Conservation (phyloP, 2,113 vertebrate species). For the Aplodontia rufa region DNA sequence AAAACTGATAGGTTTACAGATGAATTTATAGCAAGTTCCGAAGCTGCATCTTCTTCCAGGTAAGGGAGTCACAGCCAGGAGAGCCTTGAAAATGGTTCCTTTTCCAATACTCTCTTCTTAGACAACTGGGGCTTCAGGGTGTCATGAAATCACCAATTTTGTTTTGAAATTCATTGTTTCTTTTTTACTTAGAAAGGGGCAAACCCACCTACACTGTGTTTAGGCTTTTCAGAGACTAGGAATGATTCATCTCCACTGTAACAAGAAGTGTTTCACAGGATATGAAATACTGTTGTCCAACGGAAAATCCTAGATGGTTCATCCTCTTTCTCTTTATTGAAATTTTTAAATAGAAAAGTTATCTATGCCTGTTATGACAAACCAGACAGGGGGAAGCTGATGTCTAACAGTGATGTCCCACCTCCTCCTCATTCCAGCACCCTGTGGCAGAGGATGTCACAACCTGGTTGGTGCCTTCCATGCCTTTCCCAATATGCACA, state of each 20-base stretch:
- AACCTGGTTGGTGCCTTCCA: background rate
- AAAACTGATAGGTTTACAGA: background rate
- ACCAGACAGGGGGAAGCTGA: background rate
- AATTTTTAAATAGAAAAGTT: conserved; percentile 28
- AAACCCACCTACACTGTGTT: background rate
- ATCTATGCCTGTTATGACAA: background rate
- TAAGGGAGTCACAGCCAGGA: background rate
- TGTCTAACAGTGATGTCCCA: background rate
- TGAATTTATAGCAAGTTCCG: background rate
- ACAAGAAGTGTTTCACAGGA: background rate
- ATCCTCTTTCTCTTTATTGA: background rate
- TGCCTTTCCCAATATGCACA: background rate
- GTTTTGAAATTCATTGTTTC: conserved; percentile 36
- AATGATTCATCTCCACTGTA: conserved; percentile 12
- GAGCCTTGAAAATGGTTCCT: background rate
- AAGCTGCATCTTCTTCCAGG: background rate
- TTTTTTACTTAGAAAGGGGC: conserved; percentile 21
- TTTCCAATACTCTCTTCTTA: background rate
- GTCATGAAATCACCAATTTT: conserved; percentile 19
- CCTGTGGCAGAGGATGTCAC: background rate
- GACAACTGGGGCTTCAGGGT: background rate
- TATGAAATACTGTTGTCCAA: background rate
- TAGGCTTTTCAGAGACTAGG: background rate
- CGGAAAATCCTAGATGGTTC: background rate
- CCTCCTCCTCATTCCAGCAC: background rate